Evolutionary conservation across 92 coral and sea anemone genomes (phyloP).

Genomic region (Ricordea florida): DNA sequence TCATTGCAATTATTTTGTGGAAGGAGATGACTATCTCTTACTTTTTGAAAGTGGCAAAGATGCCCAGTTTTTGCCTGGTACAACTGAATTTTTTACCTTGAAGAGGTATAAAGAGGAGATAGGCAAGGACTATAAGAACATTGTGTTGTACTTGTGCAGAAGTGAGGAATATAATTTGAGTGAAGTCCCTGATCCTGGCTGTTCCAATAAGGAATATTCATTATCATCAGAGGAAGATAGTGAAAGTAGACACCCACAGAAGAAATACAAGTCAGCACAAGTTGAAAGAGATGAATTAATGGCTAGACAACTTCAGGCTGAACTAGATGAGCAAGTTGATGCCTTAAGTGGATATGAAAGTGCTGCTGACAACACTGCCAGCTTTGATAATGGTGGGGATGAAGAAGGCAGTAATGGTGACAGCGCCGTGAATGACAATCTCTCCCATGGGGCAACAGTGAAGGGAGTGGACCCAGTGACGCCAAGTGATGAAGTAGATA

Average conservation of each 20-base stretch:
- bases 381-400: too few relatives aligned
- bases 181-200: conserved; percentile 1
- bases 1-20: conserved; percentile 45
- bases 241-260: background rate
- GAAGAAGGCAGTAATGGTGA: too few relatives aligned
- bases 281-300: conserved; percentile 28
- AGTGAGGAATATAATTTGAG: background rate
- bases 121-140: conserved; percentile 69
- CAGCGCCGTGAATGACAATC: too few relatives aligned
- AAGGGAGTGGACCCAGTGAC: background rate
- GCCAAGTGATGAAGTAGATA: too few relatives aligned
- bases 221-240: conserved; percentile 3
- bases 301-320: conserved; percentile 17
- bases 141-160: conserved; percentile 58
- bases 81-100: conserved; percentile 60
- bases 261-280: background rate
- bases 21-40: conserved; percentile 44
- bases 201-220: background rate
- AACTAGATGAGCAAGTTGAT: too few relatives aligned
- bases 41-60: conserved; percentile 57
- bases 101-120: conserved; percentile 54
- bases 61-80: conserved; percentile 67
- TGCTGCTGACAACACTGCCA: too few relatives aligned
- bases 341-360: too few relatives aligned
- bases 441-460: too few relatives aligned